phyloP scores from a whole-genome alignment of 1,140 invertebrate species.

The Andrena cerasifolii region DNA sequence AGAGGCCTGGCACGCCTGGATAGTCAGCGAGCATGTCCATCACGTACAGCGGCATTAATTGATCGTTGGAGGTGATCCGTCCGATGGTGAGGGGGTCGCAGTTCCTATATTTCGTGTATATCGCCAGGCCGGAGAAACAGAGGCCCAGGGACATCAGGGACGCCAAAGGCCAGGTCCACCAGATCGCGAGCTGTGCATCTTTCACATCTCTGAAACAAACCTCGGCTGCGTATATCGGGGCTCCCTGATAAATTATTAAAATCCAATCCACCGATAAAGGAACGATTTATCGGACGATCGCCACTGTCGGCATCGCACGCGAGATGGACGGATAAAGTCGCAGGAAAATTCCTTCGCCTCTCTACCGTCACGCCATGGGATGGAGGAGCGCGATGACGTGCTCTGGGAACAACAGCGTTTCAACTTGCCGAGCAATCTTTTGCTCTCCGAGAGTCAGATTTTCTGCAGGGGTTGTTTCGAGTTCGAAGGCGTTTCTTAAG shows the following conservation, averaged over 20 bases:
- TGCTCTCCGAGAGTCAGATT: no score
- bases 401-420: conserved; percentile 7
- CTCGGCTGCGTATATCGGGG: conserved; percentile 68
- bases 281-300: conserved; percentile 43
- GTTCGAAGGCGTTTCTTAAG: no score
- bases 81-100: conserved; percentile 88
- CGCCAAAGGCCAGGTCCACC: conserved; percentile 88
- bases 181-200: conserved; percentile 86
- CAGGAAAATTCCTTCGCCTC: conserved; percentile 26
- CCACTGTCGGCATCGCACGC: conserved; percentile 33
- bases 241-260: no score
- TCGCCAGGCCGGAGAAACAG: conserved; percentile 89
- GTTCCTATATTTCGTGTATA: conserved; percentile 89
- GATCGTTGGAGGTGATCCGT: conserved; percentile 84
- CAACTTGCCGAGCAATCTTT: neutral
- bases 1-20: conserved; percentile 86
- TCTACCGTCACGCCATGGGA: conserved; percentile 31
- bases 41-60: conserved; percentile 90
- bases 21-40: conserved; percentile 87
- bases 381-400: conserved; percentile 18
- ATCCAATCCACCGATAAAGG: no score
- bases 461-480: no score
- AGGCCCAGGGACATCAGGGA: conserved; percentile 86
- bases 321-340: conserved; percentile 27
- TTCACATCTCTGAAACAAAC: conserved; percentile 87